Base-by-base conservation (phyloP, 2,888 invertebrate species). In the Brachyptera risi region DNA sequence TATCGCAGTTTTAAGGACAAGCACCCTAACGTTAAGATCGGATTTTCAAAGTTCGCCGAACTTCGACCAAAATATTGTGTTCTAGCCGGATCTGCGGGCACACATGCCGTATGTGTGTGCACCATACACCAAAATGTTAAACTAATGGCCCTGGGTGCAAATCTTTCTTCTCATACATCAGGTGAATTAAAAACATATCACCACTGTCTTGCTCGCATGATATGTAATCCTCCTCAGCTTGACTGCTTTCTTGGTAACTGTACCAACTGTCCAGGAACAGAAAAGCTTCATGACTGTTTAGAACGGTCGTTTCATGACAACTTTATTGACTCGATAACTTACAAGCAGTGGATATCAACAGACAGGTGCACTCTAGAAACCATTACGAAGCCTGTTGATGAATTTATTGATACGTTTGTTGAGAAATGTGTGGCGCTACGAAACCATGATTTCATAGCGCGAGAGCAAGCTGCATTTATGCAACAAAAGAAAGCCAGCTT, bases 331-430 rank as follows among this genome's bases (percentile, higher is more conserved):
- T 54, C 44, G 24, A 56, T 67, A 23, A 60, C 57, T 19, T 66
- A 54, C 42, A 64, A 67, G 9, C 67, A 68, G 37, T 66, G 67
- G 66, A 38, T 61, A 24, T 56, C 63, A n/a, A 60, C 60, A 1
- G 63, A 68, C 61, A 61, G 65, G 40, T 64, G 62, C 54, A 51
- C 50, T 27, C 47, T 66, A 27, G 62, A 67, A 59, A 67, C 64
- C 1, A 37, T 67, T 19, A 47, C 57, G 21, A 63, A 65, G 59
- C 35, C 63, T 27, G 44, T 54, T 1, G 59, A 65, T 56, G 63
- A 66, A 47, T 66, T 65, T 40, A 31, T 63, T 26, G 62, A 65
- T 7, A 21, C 19, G 9, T 64, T 65, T 7, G 15, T 60, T 37
- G 57, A 62, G 17, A 44, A 59, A 44, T 50, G 67, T 24, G 31